Evolutionary conservation across 2,888 invertebrate genomes (phyloP).

Genomic region (Meiosimyza decipiens): DNA sequence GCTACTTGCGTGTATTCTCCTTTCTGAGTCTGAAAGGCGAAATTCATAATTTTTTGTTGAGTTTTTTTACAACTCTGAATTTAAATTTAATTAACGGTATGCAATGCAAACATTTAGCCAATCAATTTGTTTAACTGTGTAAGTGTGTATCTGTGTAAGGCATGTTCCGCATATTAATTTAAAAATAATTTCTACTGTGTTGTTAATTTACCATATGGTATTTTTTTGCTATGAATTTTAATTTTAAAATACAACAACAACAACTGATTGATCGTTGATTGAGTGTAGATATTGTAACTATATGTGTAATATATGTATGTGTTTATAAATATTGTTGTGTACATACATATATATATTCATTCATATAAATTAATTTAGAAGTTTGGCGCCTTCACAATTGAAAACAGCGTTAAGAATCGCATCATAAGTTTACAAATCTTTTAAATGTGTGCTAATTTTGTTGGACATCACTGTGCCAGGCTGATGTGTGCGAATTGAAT

Average conservation of each 20-base stretch:
- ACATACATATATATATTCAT: background rate
- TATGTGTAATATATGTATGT: background rate
- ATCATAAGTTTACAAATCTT: background rate
- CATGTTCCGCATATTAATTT: constrained; percentile 41
- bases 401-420: constrained; percentile 6
- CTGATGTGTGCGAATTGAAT: background rate
- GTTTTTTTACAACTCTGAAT: background rate
- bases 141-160: constrained; percentile 22
- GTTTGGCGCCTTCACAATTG: constrained; percentile 25
- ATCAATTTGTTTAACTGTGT: background rate
- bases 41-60: background rate
- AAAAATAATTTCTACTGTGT: constrained; percentile 6
- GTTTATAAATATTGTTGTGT: background rate
- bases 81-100: background rate
- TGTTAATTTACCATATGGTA: constrained; percentile 21
- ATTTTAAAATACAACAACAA: background rate
- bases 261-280: constrained; percentile 4
- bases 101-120: background rate
- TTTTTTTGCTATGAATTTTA: background rate
- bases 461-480: constrained; percentile 3
- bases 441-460: constrained; percentile 6
- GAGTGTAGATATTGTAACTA: constrained; percentile 1
- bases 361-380: background rate
- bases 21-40: no score
- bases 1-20: no score